These are phyloP conservation scores for Acanthaster planci DNA, from an alignment of 35 echinoderm and acorn worm species.

Conservation along the genomic window DNA sequence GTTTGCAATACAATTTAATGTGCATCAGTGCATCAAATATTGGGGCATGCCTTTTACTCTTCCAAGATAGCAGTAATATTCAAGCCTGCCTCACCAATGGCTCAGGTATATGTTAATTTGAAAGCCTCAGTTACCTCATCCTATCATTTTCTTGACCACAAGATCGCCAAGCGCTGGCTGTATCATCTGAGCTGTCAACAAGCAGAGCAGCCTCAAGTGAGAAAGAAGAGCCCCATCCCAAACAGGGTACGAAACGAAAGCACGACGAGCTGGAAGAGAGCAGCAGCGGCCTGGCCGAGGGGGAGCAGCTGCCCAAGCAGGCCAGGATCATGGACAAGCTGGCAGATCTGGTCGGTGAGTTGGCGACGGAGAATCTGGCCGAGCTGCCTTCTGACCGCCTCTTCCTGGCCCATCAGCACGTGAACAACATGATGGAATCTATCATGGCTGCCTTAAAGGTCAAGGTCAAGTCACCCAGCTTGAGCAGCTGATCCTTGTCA, in stretches of 20 bases:
- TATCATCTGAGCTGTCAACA: no score
- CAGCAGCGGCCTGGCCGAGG: background rate
- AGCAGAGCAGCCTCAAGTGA: background rate
- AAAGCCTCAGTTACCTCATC: no score
- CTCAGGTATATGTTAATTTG: no score
- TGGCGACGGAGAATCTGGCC: constrained; percentile 47
- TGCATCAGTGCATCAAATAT: no score
- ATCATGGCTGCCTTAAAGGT: constrained; percentile 81
- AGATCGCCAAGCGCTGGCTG: no score
- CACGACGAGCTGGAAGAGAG: background rate
- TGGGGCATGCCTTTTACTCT: no score
- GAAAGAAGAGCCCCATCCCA: background rate
- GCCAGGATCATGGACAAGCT: constrained; percentile 49
- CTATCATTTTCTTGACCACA: no score
- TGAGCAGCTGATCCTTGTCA: background rate
- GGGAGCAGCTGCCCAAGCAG: constrained; percentile 42
- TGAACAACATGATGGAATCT: constrained; percentile 72
- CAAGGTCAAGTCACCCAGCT: constrained; percentile 80
- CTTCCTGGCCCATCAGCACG: constrained; percentile 83
- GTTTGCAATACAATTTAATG: no score
- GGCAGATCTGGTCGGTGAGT: constrained; percentile 48
- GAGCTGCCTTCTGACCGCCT: constrained; percentile 56
- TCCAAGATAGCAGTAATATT: no score
- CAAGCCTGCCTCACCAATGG: no score
- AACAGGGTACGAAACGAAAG: constrained; percentile 49